Conservation (phyloP, 2,888 invertebrate species). For the Ernsta delagoae region DNA sequence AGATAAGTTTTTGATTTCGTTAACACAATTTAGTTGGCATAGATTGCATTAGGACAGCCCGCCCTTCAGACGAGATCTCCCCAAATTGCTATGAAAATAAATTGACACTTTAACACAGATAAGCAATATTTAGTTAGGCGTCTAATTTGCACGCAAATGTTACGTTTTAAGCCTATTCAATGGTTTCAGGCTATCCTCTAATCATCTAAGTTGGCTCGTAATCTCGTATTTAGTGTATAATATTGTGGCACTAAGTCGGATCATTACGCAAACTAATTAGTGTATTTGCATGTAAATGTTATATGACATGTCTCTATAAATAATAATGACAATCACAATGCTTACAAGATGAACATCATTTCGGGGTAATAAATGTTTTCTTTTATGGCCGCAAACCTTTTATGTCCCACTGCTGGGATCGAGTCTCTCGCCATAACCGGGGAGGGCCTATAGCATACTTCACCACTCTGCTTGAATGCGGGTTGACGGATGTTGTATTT, state of each 20-base stretch:
- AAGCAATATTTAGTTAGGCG: slow-evolving; percentile 21
- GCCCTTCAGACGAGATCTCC: not conserved
- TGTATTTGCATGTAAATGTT: slow-evolving; percentile 24
- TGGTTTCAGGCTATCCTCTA: slow-evolving; percentile 19
- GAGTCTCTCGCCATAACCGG: no score
- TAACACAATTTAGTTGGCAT: not conserved
- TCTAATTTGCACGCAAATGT: slow-evolving; percentile 24
- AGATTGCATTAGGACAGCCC: not conserved
- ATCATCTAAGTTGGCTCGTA: slow-evolving; percentile 31
- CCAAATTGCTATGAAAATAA: slow-evolving; percentile 11
- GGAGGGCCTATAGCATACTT: no score
- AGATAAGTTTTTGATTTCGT: not conserved
- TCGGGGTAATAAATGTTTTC: not conserved
- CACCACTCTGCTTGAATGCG: no score
- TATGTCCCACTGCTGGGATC: no score
- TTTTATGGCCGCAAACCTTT: no score
- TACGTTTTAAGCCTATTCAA: slow-evolving; percentile 23
- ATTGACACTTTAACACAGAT: slow-evolving; percentile 11
- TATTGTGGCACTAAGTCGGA: slow-evolving; percentile 26
- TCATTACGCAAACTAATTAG: slow-evolving; percentile 28
- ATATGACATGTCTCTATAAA: no score
- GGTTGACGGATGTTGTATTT: no score
- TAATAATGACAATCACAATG: slow-evolving; percentile 6
- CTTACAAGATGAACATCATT: not conserved
- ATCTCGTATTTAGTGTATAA: slow-evolving; percentile 32